A percentile compares a stretch with the other conserved stretches of the same genome.
Conservation (phyloP, 2,113 vertebrate genomes). For the Toxotes jaculatrix region DNA sequence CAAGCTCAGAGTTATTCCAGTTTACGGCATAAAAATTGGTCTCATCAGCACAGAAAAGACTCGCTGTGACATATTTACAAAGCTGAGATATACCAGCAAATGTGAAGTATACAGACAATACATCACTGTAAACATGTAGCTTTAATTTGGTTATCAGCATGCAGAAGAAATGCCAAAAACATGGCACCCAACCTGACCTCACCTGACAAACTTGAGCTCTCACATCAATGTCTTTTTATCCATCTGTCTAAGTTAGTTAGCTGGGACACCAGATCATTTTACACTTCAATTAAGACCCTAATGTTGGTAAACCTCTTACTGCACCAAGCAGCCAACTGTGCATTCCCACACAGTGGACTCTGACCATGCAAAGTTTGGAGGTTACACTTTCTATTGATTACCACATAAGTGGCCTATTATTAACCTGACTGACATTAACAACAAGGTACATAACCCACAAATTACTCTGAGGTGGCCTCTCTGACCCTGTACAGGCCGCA, state of each 20-base stretch:
- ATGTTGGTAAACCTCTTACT: not conserved
- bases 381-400: conserved; percentile 66
- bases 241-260: conserved; percentile 4
- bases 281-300: conserved; percentile 2
- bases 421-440: conserved; percentile 75
- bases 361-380: conserved; percentile 51
- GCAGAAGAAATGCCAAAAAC: not conserved
- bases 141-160: not conserved
- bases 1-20: not conserved
- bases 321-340: conserved; percentile 44
- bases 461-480: conserved; percentile 54
- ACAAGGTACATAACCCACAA: conserved; percentile 61
- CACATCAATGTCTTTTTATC: not conserved
- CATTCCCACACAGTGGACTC: conserved; percentile 48
- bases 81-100: not conserved
- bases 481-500: conserved; percentile 47
- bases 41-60: not conserved
- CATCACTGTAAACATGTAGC: not conserved
- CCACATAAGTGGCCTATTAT: conserved; percentile 75
- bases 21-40: not conserved
- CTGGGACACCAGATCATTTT: not conserved
- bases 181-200: not conserved
- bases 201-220: not conserved
- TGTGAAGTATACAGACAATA: not conserved
- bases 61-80: too few species aligned